Evolutionary conservation across 2,113 vertebrate species (phyloP).

Genomic region (Rhea pennata): DNA sequence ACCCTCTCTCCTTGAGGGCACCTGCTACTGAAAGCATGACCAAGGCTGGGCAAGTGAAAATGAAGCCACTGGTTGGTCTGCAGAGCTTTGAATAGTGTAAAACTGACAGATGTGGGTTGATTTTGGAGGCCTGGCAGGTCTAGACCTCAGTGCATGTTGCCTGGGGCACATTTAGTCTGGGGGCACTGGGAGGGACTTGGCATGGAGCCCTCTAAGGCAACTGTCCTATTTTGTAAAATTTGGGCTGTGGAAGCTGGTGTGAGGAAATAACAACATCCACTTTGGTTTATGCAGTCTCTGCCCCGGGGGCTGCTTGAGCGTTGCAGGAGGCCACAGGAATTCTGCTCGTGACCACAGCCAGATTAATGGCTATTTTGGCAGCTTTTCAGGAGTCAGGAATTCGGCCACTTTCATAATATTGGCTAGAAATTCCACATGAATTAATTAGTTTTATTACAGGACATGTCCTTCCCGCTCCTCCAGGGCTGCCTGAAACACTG

Average conservation of each 20-base stretch:
- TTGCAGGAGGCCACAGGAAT: conserved; percentile 66
- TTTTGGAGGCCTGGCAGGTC: background rate
- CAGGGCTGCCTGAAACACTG: conserved; percentile 51
- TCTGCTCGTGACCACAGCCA: conserved; percentile 40
- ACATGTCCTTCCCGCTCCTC: conserved; percentile 54
- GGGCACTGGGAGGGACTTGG: conserved; percentile 6
- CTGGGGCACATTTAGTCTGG: background rate
- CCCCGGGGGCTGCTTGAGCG: background rate
- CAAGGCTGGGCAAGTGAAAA: background rate
- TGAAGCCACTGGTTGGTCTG: background rate
- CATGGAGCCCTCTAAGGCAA: background rate
- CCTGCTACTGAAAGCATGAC: background rate
- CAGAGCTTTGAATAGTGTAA: background rate
- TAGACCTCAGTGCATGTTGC: background rate
- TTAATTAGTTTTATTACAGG: conserved; percentile 61
- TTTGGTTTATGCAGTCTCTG: conserved; percentile 45
- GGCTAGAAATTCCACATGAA: conserved; percentile 58
- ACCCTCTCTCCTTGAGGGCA: background rate
- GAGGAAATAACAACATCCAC: conserved; percentile 58
- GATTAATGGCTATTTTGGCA: conserved; percentile 59
- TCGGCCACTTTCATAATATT: conserved; percentile 61
- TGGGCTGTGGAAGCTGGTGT: background rate
- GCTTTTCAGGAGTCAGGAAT: conserved; percentile 55
- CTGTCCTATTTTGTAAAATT: conserved; percentile 34
- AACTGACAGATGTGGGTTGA: background rate